A percentile compares a stretch with the other conserved stretches of the same genome.
Conservation (phyloP, 1,140 invertebrate species). For the Lordiphosa mommai region DNA sequence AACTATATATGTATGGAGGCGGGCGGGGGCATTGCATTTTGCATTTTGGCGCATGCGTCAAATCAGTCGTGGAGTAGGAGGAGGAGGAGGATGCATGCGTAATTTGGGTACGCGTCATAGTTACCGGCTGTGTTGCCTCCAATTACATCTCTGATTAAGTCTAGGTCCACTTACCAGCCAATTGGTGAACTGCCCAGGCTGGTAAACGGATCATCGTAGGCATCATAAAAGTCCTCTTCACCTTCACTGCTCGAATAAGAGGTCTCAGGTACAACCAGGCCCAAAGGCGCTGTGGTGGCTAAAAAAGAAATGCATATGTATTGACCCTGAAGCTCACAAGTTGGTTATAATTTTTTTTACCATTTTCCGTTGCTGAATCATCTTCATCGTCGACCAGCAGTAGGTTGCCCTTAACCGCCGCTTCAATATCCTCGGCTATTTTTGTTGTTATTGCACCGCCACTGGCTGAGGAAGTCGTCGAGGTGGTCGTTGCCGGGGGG, state of each 20-base stretch:
- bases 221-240: slow-evolving; percentile 98
- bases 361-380: slow-evolving; percentile 71
- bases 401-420: slow-evolving; percentile 23
- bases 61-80: not conserved
- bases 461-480: slow-evolving; percentile 32
- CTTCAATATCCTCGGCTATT: slow-evolving; percentile 7
- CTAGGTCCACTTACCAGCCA: slow-evolving; percentile 73
- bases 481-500: slow-evolving; percentile 59
- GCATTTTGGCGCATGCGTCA: slow-evolving; percentile 28
- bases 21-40: slow-evolving; percentile 25
- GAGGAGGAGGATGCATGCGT: slow-evolving; percentile 17
- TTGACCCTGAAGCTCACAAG: slow-evolving; percentile 17
- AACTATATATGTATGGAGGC: slow-evolving; percentile 16
- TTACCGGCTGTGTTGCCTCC: slow-evolving; percentile 10
- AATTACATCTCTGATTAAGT: slow-evolving; percentile 17
- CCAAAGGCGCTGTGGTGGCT: slow-evolving; percentile 72
- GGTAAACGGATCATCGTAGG: slow-evolving; percentile 88
- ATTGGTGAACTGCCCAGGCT: slow-evolving; percentile 80
- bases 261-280: slow-evolving; percentile 86
- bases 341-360: slow-evolving; percentile 40
- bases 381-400: slow-evolving; percentile 66
- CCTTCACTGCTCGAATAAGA: slow-evolving; percentile 98
- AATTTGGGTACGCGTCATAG: slow-evolving; percentile 24
- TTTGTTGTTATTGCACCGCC: slow-evolving; percentile 15
- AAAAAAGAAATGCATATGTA: slow-evolving; percentile 20